Percentiles rank a stretch among this genome's conserved stretches.
phyloP scores from a whole-genome alignment of 1,140 invertebrate genomes.

The Pseudomyrmex pallidus region DNA sequence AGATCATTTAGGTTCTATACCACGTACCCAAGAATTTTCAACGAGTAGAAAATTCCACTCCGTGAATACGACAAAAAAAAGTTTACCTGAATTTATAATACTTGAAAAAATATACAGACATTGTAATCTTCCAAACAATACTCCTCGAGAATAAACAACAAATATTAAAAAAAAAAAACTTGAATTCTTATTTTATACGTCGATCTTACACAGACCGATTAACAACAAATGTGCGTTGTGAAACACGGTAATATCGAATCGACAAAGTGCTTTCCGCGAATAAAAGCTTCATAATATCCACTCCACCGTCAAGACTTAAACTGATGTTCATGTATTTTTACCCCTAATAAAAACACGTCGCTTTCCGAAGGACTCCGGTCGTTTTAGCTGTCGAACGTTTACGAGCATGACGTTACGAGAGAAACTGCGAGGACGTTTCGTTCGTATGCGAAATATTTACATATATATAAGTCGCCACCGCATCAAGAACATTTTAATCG shows the following conservation, averaged over 20 bases:
- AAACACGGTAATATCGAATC: conserved; percentile 2
- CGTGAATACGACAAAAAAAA: not conserved
- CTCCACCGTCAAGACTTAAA: not conserved
- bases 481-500: conserved; percentile 70
- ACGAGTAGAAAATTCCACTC: conserved; percentile 45
- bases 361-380: conserved; percentile 71
- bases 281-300: conserved; percentile 14
- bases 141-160: too few species aligned
- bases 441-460: conserved; percentile 41
- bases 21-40: conserved; percentile 30
- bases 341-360: conserved; percentile 40
- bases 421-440: conserved; percentile 31
- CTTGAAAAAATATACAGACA: not conserved
- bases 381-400: conserved; percentile 67
- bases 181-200: too few species aligned
- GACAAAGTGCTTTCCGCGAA: conserved; percentile 6
- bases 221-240: too few species aligned
- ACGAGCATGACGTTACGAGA: conserved; percentile 67
- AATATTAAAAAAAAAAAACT: too few species aligned
- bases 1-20: conserved; percentile 42
- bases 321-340: conserved; percentile 23
- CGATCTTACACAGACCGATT: too few species aligned
- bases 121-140: too few species aligned
- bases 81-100: not conserved
- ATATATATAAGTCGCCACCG: conserved; percentile 71